These are phyloP conservation scores for Tenebrosternarchus preto DNA, from an alignment of 2,113 vertebrate genomes.

Conservation along the genomic window DNA sequence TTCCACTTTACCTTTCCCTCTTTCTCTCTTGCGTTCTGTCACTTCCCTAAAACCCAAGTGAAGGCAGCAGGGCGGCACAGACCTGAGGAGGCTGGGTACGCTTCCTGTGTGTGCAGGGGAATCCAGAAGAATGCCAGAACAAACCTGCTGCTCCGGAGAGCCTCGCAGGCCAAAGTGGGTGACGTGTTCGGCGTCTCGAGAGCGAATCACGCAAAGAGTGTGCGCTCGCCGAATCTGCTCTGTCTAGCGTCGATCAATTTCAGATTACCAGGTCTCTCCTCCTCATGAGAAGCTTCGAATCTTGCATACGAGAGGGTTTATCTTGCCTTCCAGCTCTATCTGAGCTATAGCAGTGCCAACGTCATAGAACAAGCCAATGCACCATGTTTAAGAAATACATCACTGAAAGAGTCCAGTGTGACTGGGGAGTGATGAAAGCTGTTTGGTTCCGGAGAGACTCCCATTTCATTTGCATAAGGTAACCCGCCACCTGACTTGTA, in stretches of 20 bases:
- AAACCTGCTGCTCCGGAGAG: too few relatives aligned
- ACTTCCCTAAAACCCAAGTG: too few relatives aligned
- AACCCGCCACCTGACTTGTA: too few relatives aligned
- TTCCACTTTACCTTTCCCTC: too few relatives aligned
- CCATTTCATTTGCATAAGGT: too few relatives aligned
- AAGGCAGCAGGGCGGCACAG: background rate
- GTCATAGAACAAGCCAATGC: background rate
- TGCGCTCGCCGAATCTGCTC: background rate
- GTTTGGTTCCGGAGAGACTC: too few relatives aligned
- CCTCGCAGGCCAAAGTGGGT: background rate
- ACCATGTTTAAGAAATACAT: background rate
- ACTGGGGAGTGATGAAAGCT: too few relatives aligned
- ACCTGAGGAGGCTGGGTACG: conserved; percentile 45
- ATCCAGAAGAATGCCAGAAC: background rate
- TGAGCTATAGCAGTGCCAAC: background rate
- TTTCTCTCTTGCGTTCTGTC: too few relatives aligned
- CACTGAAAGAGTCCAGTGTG: background rate
- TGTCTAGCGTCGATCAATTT: background rate
- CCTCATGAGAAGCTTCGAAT: background rate
- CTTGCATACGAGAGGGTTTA: background rate
- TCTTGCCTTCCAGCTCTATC: background rate
- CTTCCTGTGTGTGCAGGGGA: conserved; percentile 15
- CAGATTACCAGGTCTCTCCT: background rate
- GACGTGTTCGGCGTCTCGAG: background rate
- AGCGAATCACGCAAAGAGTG: background rate